Conservation (phyloP, 2,888 invertebrate genomes). For the Ophion ventricosus region DNA sequence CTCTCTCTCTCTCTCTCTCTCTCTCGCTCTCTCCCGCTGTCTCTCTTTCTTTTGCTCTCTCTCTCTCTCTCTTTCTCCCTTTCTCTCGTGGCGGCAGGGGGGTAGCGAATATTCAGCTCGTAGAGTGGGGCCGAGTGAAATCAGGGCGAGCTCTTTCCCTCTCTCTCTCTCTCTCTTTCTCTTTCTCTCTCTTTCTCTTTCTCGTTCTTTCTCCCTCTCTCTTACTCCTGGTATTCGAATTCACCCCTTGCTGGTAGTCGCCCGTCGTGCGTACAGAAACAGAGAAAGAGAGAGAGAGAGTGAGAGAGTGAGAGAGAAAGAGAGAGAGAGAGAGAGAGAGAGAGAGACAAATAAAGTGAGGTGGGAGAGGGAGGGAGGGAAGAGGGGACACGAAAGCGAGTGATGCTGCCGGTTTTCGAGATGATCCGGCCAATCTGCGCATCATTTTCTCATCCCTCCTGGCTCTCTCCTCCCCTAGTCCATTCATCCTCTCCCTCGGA, state of each 20-base stretch:
- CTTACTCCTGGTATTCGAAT: constrained; percentile 1
- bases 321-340: constrained; percentile 53
- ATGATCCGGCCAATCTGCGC: constrained; percentile 84
- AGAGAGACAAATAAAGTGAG: constrained; percentile 39
- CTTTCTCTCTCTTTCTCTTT: background rate
- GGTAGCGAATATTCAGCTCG: constrained; percentile 33
- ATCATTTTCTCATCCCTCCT: constrained; percentile 81
- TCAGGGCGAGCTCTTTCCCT: constrained; percentile 39
- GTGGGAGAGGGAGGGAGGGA: constrained; percentile 61
- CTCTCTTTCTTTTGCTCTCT: too few species aligned
- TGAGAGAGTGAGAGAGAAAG: constrained; percentile 38
- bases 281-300: constrained; percentile 51
- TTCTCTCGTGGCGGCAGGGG: constrained; percentile 5
- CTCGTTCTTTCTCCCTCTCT: background rate
- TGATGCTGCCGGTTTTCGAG: constrained; percentile 82
- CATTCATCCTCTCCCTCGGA: too few species aligned
- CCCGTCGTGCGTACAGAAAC: constrained; percentile 23
- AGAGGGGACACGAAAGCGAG: constrained; percentile 52
- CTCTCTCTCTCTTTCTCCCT: too few species aligned
- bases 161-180: background rate
- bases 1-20: too few species aligned
- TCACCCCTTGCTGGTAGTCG: constrained; percentile 27
- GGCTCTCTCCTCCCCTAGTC: constrained; percentile 63
- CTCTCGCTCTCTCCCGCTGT: too few species aligned
- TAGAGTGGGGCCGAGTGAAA: constrained; percentile 47